Base-by-base conservation (phyloP, 2,888 invertebrate species). In the Blastobasis adustella region DNA sequence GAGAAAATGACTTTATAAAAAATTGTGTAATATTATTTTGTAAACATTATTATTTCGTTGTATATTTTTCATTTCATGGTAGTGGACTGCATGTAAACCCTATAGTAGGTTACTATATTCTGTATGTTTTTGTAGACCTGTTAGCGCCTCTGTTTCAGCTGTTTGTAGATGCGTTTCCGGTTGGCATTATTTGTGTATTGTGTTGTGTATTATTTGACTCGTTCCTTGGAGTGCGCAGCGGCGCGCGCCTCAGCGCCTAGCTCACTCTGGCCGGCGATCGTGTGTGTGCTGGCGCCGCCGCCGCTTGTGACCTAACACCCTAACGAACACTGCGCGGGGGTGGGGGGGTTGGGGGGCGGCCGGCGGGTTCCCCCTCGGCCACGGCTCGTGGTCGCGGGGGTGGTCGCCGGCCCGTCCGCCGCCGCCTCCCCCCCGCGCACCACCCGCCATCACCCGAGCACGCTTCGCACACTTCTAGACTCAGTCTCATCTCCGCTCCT, bases 211-310 rank as follows among this genome's bases (percentile, higher is more conserved):
- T 63, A 65, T 66, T 71, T 76, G 68, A 74, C 65, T 62, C 73
- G 66, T 73, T 76, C 74, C 78, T 74, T 72, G 71, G 79, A 82
- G 82, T 82, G 71, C 76, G 77, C 83, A 81, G 65, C 65, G 60
- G 58, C 69, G 65, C 65, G 65, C 64, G 63, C 68, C 55, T 61
- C 62, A 58, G 56, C 57, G 56, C 52, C 58, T 63, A 83, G 87
- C 84, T 87, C 86, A 82, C 58, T 74, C 87, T 88, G 88, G 88
- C 83, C 87, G 86, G 82, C 78, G 85, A 81, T 85, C 61, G 82
- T 82, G 88, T 87, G 83, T 82, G 84, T 83, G 82, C 81, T 79
- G 75, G 79, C 68, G 80, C 72, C 74, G 76, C 79, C 73, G 76
- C 76, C 73, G 75, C 73, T 67, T 72, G 63, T 82, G 79, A 79